These are phyloP conservation scores for Hydrotaea cyrtoneurina DNA, from an alignment of 2,888 invertebrate species.

Conservation along the genomic window DNA sequence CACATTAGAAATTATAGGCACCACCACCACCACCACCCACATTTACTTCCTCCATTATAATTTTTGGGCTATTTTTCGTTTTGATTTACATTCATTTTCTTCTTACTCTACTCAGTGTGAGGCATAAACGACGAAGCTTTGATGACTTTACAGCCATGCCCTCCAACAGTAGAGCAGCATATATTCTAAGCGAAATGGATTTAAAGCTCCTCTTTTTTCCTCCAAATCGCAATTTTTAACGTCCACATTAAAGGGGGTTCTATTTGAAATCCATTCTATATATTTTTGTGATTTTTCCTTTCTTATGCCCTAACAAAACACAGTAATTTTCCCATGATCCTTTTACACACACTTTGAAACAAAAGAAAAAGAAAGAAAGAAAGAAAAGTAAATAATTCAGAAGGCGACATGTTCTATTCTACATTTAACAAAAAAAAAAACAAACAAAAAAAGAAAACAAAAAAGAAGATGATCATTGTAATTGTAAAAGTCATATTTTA, in stretches of 20 bases:
- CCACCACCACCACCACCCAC: constrained; percentile 11
- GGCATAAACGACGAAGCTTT: not conserved
- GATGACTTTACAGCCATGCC: not conserved
- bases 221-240: not conserved
- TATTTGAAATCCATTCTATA: not conserved
- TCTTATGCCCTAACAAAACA: not conserved
- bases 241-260: not conserved
- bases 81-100: not conserved
- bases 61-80: not conserved
- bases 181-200: not conserved
- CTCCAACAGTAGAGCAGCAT: not conserved
- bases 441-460: no score
- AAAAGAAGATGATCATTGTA: not conserved
- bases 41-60: constrained; percentile 1
- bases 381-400: not conserved
- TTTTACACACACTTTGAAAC: no score
- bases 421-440: no score
- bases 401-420: not conserved
- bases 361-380: no score
- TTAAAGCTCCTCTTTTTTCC: not conserved
- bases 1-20: constrained; percentile 41
- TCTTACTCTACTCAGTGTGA: not conserved
- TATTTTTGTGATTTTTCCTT: no score
- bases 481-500: constrained; percentile 18
- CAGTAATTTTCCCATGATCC: not conserved